Percentiles rank a stretch among this genome's conserved stretches.
These are phyloP conservation scores for Athetis lepigone DNA, from an alignment of 2,888 invertebrate species.

Conservation along the genomic window DNA sequence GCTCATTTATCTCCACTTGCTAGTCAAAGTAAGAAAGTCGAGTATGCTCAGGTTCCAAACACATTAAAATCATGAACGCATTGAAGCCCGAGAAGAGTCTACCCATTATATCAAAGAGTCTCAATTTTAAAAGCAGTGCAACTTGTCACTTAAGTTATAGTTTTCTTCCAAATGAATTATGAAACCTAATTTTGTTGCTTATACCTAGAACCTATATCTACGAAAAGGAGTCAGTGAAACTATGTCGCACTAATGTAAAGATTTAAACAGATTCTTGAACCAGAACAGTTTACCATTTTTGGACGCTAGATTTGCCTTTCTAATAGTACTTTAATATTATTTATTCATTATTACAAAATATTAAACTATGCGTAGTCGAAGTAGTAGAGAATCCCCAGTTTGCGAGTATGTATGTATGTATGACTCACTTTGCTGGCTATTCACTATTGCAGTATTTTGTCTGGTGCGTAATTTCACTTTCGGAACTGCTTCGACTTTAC, in stretches of 20 bases:
- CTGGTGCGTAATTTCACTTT: slow-evolving; percentile 57
- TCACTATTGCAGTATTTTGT: slow-evolving; percentile 40
- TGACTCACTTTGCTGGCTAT: slow-evolving; percentile 26
- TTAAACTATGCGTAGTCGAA: slow-evolving; percentile 3
- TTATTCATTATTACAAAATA: slow-evolving; percentile 13
- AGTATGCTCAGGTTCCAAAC: no score
- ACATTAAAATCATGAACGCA: no score
- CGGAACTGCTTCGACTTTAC: slow-evolving; percentile 48
- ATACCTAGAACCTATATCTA: no score
- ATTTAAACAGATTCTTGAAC: slow-evolving; percentile 3
- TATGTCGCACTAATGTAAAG: background rate
- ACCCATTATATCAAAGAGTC: no score
- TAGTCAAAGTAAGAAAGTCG: no score
- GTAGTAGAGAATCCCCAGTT: background rate
- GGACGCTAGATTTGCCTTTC: background rate
- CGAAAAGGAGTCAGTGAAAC: background rate
- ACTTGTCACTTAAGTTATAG: no score
- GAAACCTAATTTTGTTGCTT: background rate
- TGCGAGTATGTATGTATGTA: background rate
- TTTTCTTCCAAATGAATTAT: no score
- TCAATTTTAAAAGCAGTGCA: no score
- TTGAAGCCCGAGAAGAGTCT: no score
- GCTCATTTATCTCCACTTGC: no score
- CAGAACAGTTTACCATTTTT: background rate
- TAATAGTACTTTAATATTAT: slow-evolving; percentile 1